These are phyloP conservation scores for Ligdia adustata DNA, from an alignment of 2,888 invertebrate species.

Conservation along the genomic window DNA sequence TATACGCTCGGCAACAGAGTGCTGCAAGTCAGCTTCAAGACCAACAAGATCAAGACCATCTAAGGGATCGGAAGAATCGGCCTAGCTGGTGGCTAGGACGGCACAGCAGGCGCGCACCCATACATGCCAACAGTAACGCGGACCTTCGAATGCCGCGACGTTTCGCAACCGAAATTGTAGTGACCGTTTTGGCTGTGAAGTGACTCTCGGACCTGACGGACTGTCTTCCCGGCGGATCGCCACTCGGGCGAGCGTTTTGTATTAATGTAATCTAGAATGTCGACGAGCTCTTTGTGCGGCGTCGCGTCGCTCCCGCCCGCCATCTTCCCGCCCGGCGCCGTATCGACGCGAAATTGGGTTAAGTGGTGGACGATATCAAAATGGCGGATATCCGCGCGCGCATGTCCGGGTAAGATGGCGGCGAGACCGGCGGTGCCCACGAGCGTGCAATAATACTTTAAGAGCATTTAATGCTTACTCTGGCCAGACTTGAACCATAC, in stretches of 20 bases:
- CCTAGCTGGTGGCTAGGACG: conserved; percentile 79
- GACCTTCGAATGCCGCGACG: conserved; percentile 21
- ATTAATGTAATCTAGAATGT: conserved; percentile 67
- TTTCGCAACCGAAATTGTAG: conserved; percentile 34
- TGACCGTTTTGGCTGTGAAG: conserved; percentile 34
- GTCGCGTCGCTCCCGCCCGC: conserved; percentile 42
- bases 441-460: conserved; percentile 71
- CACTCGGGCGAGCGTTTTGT: conserved; percentile 56
- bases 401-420: conserved; percentile 70
- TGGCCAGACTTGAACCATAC: conserved; percentile 64
- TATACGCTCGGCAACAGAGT: conserved; percentile 95
- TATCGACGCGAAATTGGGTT: conserved; percentile 64
- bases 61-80: conserved; percentile 76
- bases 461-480: conserved; percentile 70
- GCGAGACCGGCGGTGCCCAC: conserved; percentile 41
- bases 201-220: conserved; percentile 39
- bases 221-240: conserved; percentile 48
- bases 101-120: conserved; percentile 82
- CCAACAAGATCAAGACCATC: conserved; percentile 90
- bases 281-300: conserved; percentile 67
- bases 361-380: conserved; percentile 73
- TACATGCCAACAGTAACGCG: conserved; percentile 57
- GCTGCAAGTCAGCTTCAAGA: conserved; percentile 96
- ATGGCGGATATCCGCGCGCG: conserved; percentile 68
- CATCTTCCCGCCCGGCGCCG: conserved; percentile 25